Evolutionary conservation across 1,140 invertebrate species (phyloP).

Genomic region (Papilio machaon): DNA sequence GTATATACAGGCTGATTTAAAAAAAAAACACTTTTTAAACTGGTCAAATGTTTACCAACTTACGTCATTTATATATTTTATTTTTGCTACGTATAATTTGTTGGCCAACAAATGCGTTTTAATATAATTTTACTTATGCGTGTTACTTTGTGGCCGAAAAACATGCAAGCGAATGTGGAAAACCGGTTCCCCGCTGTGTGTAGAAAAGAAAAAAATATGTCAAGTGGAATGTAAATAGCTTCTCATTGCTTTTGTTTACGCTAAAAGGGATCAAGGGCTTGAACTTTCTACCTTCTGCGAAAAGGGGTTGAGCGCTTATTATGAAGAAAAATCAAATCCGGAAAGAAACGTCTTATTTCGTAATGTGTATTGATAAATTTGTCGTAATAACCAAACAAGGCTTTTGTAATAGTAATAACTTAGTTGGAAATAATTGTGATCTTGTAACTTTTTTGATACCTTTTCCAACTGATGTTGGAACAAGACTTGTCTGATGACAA

Average conservation of each 20-base stretch:
- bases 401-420: background rate
- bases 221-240: constrained; percentile 34
- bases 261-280: constrained; percentile 31
- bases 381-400: background rate
- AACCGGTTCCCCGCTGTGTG: constrained; percentile 29
- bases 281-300: constrained; percentile 23
- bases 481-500: no score
- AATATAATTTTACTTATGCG: constrained; percentile 13
- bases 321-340: background rate
- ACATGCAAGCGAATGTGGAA: constrained; percentile 26
- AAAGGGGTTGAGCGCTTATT: constrained; percentile 3
- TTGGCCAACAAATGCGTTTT: background rate
- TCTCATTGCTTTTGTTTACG: constrained; percentile 35
- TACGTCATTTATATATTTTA: background rate
- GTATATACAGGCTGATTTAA: background rate
- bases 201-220: constrained; percentile 32
- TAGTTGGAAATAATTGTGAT: background rate
- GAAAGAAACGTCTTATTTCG: background rate
- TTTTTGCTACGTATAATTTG: no score
- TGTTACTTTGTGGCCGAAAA: constrained; percentile 31
- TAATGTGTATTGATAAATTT: background rate
- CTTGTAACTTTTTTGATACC: background rate
- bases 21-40: background rate
- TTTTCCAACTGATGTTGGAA: background rate
- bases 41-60: background rate